Evolutionary conservation across 53 echinoderm and acorn worm genomes (phyloP).

Genomic region (Antedon mediterranea): DNA sequence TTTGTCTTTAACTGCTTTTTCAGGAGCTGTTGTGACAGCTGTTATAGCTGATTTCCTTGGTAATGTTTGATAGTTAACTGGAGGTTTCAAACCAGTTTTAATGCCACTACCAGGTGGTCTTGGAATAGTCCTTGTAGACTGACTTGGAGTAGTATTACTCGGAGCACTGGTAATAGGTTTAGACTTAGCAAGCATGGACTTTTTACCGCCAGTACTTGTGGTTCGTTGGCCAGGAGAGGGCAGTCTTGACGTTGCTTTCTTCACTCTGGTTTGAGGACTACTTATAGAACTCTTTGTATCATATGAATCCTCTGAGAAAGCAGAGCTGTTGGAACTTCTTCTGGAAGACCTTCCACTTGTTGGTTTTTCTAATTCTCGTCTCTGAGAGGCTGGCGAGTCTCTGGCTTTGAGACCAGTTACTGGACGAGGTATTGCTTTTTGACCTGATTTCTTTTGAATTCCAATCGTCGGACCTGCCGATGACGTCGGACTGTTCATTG

Average conservation of each 20-base stretch:
- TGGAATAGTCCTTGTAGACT: neutral
- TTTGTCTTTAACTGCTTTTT: constrained; percentile 3
- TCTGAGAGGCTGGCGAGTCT: constrained; percentile 4
- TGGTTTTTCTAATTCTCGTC: neutral
- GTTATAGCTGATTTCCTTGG: constrained; percentile 16
- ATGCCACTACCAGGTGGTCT: constrained; percentile 8
- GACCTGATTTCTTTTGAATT: constrained; percentile 3
- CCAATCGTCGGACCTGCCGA: constrained; percentile 3
- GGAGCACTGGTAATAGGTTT: constrained; percentile 1
- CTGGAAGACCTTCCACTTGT: neutral
- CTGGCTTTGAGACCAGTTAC: neutral
- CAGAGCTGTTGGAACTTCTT: neutral
- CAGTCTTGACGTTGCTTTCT: neutral
- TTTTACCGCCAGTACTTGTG: neutral
- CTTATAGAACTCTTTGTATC: neutral
- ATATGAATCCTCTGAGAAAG: neutral
- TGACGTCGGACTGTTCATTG: neutral
- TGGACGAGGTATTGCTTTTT: neutral
- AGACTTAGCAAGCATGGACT: neutral
- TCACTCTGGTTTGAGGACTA: neutral
- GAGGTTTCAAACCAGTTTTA: constrained; percentile 47
- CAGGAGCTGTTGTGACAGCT: neutral
- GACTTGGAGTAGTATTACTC: neutral
- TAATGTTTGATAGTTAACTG: constrained; percentile 38
- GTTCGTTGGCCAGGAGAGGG: neutral